Conservation (phyloP, 1,140 invertebrate species). For the Ptiloglossa arizonensis region DNA sequence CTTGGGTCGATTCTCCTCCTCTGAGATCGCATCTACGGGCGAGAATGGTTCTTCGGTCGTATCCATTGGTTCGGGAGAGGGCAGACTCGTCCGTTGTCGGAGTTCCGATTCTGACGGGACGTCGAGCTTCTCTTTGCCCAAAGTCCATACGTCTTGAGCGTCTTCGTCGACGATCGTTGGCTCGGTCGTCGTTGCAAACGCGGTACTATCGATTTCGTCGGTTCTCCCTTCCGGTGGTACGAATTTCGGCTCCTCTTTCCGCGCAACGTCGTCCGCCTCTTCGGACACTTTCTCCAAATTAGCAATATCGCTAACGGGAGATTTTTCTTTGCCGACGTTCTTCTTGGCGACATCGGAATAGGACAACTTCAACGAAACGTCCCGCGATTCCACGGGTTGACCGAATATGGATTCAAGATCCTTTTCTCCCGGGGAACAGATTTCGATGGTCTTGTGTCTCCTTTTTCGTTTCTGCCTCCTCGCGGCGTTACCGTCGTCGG, state of each 20-base stretch:
- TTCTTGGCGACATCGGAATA: constrained; percentile 67
- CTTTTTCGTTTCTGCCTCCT: constrained; percentile 54
- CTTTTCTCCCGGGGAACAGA: constrained; percentile 11
- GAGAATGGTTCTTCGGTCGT: constrained; percentile 71
- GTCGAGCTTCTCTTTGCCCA: neutral
- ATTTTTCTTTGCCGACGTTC: constrained; percentile 30
- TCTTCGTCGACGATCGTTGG: neutral
- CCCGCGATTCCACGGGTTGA: constrained; percentile 45
- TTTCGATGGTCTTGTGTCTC: constrained; percentile 61
- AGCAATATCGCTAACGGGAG: constrained; percentile 2
- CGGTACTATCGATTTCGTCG: no score
- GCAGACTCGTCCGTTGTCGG: neutral
- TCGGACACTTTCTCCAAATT: neutral
- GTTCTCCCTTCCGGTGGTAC: neutral
- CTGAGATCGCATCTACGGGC: constrained; percentile 63
- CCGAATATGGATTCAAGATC: constrained; percentile 55
- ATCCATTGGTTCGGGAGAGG: constrained; percentile 67
- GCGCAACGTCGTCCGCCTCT: constrained; percentile 22
- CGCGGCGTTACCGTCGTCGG: neutral
- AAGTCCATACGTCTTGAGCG: neutral
- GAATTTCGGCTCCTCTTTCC: neutral
- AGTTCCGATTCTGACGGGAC: neutral
- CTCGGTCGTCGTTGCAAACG: neutral
- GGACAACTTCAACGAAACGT: constrained; percentile 53
- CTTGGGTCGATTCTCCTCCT: constrained; percentile 33